Percentiles rank a stretch among this genome's conserved stretches.
These are phyloP conservation scores for Prunella himalayana DNA, from an alignment of 2,113 vertebrate genomes.

Conservation along the genomic window DNA sequence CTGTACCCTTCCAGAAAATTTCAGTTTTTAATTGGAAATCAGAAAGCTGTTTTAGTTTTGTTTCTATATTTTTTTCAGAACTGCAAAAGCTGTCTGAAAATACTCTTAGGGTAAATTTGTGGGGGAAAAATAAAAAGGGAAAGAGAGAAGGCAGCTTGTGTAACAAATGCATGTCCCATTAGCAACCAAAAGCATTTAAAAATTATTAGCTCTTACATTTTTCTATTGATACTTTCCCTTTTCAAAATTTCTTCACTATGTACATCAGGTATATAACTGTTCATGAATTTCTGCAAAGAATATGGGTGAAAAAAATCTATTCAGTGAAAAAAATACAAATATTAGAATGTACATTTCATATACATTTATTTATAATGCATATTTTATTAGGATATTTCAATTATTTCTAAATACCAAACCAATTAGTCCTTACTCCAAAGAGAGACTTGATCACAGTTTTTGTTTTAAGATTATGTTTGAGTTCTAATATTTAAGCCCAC, in stretches of 20 bases:
- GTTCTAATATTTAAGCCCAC: background rate
- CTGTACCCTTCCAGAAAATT: background rate
- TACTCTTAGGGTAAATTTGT: background rate
- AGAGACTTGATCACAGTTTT: background rate
- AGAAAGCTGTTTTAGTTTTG: background rate
- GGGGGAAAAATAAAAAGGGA: background rate
- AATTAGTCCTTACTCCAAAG: background rate
- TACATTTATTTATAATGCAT: background rate
- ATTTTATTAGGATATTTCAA: background rate
- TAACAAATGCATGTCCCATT: background rate
- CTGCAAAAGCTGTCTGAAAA: background rate
- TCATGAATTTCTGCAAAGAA: background rate
- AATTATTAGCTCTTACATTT: background rate
- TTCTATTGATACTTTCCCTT: background rate
- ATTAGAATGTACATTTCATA: background rate
- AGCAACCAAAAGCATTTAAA: background rate
- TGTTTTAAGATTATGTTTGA: background rate
- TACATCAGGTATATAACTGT: conserved; percentile 29
- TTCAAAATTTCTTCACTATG: conserved; percentile 51
- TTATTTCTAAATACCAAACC: background rate
- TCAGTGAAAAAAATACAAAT: background rate
- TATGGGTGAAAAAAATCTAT: background rate
- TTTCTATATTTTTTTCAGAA: background rate
- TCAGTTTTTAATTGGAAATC: background rate
- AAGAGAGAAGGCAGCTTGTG: accelerated